Evolutionary conservation across 2,888 invertebrate genomes (phyloP).

Genomic region (Limenitis camilla): DNA sequence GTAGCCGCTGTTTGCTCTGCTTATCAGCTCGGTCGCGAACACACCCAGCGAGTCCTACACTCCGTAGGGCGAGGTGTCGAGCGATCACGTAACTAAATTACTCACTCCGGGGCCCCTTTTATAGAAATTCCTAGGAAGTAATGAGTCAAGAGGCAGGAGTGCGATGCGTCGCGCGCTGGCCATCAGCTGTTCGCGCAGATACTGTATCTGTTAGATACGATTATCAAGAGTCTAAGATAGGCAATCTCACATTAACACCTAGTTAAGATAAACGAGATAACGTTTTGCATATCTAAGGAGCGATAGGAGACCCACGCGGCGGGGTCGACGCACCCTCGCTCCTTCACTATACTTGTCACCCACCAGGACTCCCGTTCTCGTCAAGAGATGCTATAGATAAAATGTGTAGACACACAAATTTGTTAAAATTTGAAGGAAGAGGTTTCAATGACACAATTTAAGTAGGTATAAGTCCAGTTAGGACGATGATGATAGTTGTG

Average conservation of each 20-base stretch:
- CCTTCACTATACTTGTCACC: background rate
- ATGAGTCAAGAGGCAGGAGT: background rate
- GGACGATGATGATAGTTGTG: no score
- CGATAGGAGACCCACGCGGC: conserved; percentile 45
- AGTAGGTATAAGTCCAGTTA: no score
- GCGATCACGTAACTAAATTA: background rate
- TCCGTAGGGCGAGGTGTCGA: background rate
- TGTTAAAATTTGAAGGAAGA: no score
- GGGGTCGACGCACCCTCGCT: conserved; percentile 50
- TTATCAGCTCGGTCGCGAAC: conserved; percentile 52
- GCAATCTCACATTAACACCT: conserved; percentile 63
- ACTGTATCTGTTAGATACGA: conserved; percentile 64
- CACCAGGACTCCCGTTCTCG: conserved; percentile 1
- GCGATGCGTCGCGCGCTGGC: conserved; percentile 7
- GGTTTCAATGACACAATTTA: no score
- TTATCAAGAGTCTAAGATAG: conserved; percentile 66
- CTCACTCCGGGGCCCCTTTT: background rate
- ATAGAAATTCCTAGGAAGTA: background rate
- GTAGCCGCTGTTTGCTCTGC: conserved; percentile 46
- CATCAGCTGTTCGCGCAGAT: conserved; percentile 49
- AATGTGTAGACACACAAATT: no score
- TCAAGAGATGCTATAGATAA: background rate
- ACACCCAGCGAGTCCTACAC: conserved; percentile 34
- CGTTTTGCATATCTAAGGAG: conserved; percentile 67
- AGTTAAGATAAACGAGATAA: conserved; percentile 73